phyloP scores from a whole-genome alignment of 2,113 vertebrate species.

The Brachyistius frenatus region DNA sequence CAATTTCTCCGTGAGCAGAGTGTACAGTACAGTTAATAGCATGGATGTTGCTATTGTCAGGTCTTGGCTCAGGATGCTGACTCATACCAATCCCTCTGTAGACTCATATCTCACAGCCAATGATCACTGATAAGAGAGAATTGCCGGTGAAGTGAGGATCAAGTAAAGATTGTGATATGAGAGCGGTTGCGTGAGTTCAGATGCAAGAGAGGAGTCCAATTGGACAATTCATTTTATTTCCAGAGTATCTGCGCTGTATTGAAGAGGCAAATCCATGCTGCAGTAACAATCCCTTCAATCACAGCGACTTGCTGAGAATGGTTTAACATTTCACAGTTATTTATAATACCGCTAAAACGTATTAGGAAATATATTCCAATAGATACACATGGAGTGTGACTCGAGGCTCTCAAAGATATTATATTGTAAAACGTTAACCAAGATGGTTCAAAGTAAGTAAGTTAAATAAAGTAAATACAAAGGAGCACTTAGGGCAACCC shows the following conservation, averaged over 20 bases:
- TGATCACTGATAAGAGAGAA: conserved; percentile 33
- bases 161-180: conserved; percentile 41
- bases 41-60: conserved; percentile 14
- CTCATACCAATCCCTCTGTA: conserved; percentile 2
- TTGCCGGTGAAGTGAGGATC: conserved; percentile 41
- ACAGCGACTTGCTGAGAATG: not conserved
- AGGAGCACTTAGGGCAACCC: too few species aligned
- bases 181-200: conserved; percentile 7
- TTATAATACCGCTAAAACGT: conserved; percentile 41
- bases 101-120: conserved; percentile 33
- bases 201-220: conserved; percentile 19
- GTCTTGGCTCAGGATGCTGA: conserved; percentile 39
- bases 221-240: conserved; percentile 51
- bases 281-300: conserved; percentile 40
- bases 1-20: not conserved
- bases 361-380: conserved; percentile 7
- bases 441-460: too few species aligned
- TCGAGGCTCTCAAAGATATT: too few species aligned
- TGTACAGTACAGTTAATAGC: conserved; percentile 14
- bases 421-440: not conserved
- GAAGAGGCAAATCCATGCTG: conserved; percentile 40
- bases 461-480: too few species aligned
- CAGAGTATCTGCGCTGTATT: conserved; percentile 14
- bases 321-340: conserved; percentile 40
- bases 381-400: not conserved